These are phyloP conservation scores for Pachyseris speciosa DNA, from an alignment of 64 coral and sea anemone genomes.

Conservation along the genomic window DNA sequence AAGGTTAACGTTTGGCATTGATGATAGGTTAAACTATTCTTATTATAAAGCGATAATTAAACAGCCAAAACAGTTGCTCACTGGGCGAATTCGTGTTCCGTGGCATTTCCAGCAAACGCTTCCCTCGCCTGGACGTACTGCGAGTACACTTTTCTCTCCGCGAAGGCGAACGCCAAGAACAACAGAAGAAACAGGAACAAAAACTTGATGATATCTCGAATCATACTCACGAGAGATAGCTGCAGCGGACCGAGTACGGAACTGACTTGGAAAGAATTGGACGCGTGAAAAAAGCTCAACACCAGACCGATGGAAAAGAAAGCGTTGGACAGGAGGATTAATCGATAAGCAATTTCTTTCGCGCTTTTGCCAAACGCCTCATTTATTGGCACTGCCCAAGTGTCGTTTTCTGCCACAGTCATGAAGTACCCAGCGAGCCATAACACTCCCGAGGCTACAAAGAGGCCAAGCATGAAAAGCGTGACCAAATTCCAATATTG, in stretches of 20 bases:
- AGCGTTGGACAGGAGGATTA: constrained; percentile 76
- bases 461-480: constrained; percentile 69
- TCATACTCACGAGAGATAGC: constrained; percentile 72
- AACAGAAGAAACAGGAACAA: constrained; percentile 84
- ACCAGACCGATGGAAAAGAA: constrained; percentile 73
- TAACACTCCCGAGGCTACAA: constrained; percentile 65
- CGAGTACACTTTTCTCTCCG: constrained; percentile 86
- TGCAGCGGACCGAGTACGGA: constrained; percentile 77
- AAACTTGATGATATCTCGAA: constrained; percentile 83
- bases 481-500: constrained; percentile 82
- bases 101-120: constrained; percentile 23
- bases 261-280: constrained; percentile 82
- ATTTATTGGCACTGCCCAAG: constrained; percentile 8
- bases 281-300: constrained; percentile 62
- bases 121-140: constrained; percentile 70
- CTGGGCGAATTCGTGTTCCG: constrained; percentile 63
- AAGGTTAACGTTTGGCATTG: no score
- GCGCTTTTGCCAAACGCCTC: neutral
- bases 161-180: constrained; percentile 72
- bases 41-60: no score
- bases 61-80: constrained; percentile 37
- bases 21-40: no score
- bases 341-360: neutral
- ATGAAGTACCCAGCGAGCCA: constrained; percentile 74
- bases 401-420: neutral